A percentile compares a stretch with the other conserved stretches of the same genome.
These are phyloP conservation scores for Lonchura striata DNA, from an alignment of 2,113 vertebrate genomes.

Conservation along the genomic window DNA sequence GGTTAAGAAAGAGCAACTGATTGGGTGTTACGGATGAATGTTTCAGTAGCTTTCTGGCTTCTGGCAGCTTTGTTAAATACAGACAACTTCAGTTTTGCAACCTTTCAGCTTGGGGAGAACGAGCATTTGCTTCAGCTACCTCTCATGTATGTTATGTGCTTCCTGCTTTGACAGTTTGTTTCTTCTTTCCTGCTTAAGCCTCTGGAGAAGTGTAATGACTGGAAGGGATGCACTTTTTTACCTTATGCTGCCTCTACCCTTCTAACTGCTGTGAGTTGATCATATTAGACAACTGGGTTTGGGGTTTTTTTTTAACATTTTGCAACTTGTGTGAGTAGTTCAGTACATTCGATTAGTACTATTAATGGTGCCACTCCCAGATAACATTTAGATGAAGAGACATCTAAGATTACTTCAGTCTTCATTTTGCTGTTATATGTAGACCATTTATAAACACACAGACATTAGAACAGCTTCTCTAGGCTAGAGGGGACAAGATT, in stretches of 20 bases:
- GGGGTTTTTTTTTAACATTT: not conserved
- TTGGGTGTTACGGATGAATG: not conserved
- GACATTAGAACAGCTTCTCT: not conserved
- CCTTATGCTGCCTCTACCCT: not conserved
- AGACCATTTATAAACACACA: not conserved
- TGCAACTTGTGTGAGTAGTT: not conserved
- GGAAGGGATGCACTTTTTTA: not conserved
- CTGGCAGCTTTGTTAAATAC: not conserved
- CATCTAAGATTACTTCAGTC: not conserved
- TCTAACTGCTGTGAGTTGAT: conserved; percentile 44
- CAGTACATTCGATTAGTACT: not conserved
- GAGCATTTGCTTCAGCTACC: not conserved
- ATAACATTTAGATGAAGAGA: not conserved
- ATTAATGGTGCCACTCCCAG: not conserved
- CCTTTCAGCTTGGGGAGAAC: not conserved
- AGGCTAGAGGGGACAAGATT: not conserved
- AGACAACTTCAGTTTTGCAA: not conserved
- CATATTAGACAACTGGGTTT: not conserved
- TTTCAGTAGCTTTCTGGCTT: not conserved
- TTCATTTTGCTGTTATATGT: not conserved
- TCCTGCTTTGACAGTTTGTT: conserved; percentile 14
- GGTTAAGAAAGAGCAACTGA: not conserved
- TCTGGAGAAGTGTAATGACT: conserved; percentile 25
- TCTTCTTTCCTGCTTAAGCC: conserved; percentile 50
- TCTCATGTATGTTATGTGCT: not conserved